Evolutionary conservation across 2,797 vertebrate genomes (phyloP).

Genomic region (Xiphorhynchus erythropygius): DNA sequence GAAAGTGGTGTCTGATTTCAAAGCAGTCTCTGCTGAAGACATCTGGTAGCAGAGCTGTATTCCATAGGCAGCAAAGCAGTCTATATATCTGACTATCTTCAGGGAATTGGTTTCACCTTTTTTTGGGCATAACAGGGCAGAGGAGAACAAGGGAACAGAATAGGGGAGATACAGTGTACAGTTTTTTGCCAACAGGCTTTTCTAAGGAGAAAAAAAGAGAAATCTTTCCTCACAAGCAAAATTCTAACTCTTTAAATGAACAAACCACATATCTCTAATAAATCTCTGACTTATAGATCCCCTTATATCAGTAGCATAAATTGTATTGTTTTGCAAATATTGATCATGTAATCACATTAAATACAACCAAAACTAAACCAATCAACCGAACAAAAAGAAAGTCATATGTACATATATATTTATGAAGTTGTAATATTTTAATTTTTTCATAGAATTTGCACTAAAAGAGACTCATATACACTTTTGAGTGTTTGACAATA

Average conservation of each 20-base stretch:
- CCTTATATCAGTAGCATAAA: background rate
- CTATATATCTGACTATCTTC: background rate
- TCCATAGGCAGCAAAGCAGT: background rate
- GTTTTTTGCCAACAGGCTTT: background rate
- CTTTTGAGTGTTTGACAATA: background rate
- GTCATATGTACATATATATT: background rate
- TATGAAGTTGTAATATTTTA: background rate
- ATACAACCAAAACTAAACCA: background rate
- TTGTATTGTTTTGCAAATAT: background rate
- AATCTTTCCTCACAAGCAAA: background rate
- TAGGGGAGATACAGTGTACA: background rate
- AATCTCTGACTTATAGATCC: background rate
- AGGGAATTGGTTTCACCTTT: background rate
- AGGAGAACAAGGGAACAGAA: background rate
- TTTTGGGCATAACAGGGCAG: background rate
- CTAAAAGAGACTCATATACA: background rate
- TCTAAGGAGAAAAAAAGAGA: background rate
- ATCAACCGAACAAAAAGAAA: background rate
- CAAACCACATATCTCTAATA: background rate
- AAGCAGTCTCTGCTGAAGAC: background rate
- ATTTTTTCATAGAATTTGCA: background rate
- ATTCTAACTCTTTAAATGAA: background rate
- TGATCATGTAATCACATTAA: background rate
- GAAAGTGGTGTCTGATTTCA: background rate
- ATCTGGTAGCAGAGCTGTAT: background rate